Conservation (phyloP, 2,113 vertebrate genomes). For the Odobenus rosmarus region DNA sequence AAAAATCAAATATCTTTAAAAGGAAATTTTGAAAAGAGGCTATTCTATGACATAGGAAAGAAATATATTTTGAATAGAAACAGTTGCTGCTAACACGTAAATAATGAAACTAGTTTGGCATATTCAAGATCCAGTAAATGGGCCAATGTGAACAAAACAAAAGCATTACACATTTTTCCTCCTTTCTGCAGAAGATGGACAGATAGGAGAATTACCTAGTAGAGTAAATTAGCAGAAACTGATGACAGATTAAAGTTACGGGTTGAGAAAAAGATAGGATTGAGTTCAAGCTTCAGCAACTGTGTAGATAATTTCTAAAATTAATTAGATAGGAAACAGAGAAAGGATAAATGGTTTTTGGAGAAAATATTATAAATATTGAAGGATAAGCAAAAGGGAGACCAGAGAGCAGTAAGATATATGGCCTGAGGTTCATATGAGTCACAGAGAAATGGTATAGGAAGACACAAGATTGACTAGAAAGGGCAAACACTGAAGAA, state of each 20-base stretch:
- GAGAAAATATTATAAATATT: not conserved
- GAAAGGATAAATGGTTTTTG: not conserved
- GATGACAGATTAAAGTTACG: not conserved
- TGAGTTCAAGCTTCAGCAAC: not conserved
- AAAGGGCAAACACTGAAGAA: not conserved
- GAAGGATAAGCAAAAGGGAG: not conserved
- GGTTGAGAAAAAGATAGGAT: not conserved
- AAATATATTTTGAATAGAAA: not conserved
- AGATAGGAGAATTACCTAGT: not conserved
- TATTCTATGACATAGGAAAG: not conserved
- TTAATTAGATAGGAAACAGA: not conserved
- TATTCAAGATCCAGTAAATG: not conserved
- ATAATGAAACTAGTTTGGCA: accelerated
- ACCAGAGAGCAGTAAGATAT: not conserved
- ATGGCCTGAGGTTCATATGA: not conserved
- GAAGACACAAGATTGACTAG: not conserved
- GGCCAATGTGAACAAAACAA: not conserved
- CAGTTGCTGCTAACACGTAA: not conserved
- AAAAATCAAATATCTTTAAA: not conserved
- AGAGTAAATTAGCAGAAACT: not conserved
- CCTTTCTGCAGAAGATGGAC: not conserved
- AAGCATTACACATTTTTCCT: not conserved
- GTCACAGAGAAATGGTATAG: not conserved
- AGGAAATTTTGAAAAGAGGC: not conserved
- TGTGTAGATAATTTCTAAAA: not conserved